These are phyloP conservation scores for Sympetrum striolatum DNA, from an alignment of 2,888 invertebrate species.

Conservation along the genomic window DNA sequence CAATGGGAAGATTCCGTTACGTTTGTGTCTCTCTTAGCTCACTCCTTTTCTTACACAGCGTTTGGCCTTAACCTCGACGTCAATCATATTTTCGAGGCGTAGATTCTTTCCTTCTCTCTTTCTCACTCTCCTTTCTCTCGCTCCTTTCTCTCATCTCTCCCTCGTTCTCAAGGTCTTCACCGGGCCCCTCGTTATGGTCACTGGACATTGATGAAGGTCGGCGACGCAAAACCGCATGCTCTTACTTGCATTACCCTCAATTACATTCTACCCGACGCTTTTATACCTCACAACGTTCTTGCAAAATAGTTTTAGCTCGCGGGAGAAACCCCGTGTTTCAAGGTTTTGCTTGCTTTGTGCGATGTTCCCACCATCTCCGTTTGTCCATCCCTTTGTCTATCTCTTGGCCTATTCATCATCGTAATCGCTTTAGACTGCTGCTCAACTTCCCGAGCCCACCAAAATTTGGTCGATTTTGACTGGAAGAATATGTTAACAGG, in stretches of 20 bases:
- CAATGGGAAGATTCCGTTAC: neutral
- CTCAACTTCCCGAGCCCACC: no score
- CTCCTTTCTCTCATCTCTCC: neutral
- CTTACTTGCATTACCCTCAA: conserved; percentile 43
- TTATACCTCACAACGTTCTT: conserved; percentile 8
- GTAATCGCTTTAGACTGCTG: neutral
- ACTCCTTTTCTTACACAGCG: neutral
- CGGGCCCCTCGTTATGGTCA: conserved; percentile 30
- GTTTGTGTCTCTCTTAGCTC: neutral
- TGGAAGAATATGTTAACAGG: no score
- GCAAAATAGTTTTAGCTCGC: conserved; percentile 16
- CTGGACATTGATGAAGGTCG: conserved; percentile 43
- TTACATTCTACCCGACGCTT: conserved; percentile 4
- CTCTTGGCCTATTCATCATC: neutral
- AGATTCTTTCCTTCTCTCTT: conserved; percentile 23
- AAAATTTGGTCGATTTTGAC: no score
- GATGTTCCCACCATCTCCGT: neutral
- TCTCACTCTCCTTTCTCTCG: neutral
- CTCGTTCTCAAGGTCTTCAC: conserved; percentile 20
- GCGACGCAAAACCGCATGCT: conserved; percentile 30
- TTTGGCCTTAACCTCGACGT: conserved; percentile 44
- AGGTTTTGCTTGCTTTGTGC: neutral
- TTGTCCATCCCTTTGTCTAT: neutral
- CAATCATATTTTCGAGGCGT: conserved; percentile 41
- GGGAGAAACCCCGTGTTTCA: neutral